Base-by-base conservation (phyloP, 2,888 invertebrate species). In the Loripinus fragilis region DNA sequence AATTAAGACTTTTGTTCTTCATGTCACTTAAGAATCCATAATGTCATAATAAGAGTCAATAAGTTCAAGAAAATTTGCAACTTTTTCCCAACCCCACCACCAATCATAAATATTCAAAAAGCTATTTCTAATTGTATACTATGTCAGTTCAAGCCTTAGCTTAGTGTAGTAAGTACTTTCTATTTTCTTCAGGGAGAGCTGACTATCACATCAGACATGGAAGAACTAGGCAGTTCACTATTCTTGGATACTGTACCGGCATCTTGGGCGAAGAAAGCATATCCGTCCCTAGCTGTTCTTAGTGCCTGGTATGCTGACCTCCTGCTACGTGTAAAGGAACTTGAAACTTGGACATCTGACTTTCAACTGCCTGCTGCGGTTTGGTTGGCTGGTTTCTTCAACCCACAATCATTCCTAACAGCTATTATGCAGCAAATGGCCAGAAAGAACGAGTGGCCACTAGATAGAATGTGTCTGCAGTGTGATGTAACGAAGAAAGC, bases 361-460 rank as follows among this genome's bases (percentile, higher is more conserved):
- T 98, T 98, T 91, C 93, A 92, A 84, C 94, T 98, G 76, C 98
- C 98, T 45, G 95, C 97, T 0, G 95, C 97, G 0, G 98, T 99
- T 23, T 99, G 99, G 99, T 94, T 99, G 80, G 97, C 97, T 20
- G 99, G 98, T n/a, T 98, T 99, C 94, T 99, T 99, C 95, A 99
- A 99, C 94, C 99, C 98, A 0, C 98, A 99, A 94, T 98, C 98
- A 50, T 95, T 99, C 89, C 94, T 99, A 76, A 99, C 99, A 0
- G 98, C 99, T 67, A 98, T 99, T 90, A 98, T 99, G 98, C 99
- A 99, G 94, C 98, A 98, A 90, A 89, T 98, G 41, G 98, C 98
- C 0, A 95, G 98, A 41, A 96, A 97, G 91, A 97, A 98, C 93
- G 98, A 98, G 93, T 95, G 98, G 88, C 98, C 98, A 0, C 95